Evolutionary conservation across 2,888 invertebrate species (phyloP), one percentile per base, ranked within the genome.

Genomic region (Eristalis intricaria): DNA sequence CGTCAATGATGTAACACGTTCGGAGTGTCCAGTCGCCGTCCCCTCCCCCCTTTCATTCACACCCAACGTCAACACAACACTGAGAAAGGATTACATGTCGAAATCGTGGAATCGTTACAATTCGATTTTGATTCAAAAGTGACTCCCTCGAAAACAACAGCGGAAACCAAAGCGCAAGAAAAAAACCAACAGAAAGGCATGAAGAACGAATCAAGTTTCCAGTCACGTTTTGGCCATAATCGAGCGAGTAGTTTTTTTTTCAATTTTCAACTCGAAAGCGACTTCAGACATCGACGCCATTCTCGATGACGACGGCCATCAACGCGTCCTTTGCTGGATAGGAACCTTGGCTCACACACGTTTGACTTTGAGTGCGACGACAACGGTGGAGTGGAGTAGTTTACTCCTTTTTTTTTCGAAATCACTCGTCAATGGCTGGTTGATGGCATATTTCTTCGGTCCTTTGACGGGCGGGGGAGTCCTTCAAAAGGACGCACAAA

Each of bases 161-260:
- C n/a, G 32, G 38, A 19, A 15, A 32, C 32, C 19, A 19, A 64
- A 29, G 11, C 7, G 19, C n/a, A 22, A 38, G 23, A 58, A 64
- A 70, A 38, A 50, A 43, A 56, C 60, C 22, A 43, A 32, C 40
- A 38, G 29, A 4, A 29, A 29, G 4, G 29, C 29, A 29, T 5
- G 29, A 29, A 29, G 29, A 29, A 11, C 29, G 29, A 75, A 69
- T 82, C 80, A 81, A 75, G 75, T 75, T 82, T 82, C 81, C 70
- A 75, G 81, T 82, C 81, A 82, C 81, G 81, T 82, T 76, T 75
- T 15, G 23, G 43, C 75, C 81, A 82, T 82, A 75, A 75, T 75
- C 75, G 75, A 70, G 43, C 40, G 0, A 0, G 2, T 65, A n/a
- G n/a, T 65, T 70, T 70, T 75, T 70, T 74, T 81, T 81, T 75